A percentile compares a stretch with the other conserved stretches of the same genome.
Conservation (phyloP, 1,140 invertebrate genomes). For the Drosophila varians region DNA sequence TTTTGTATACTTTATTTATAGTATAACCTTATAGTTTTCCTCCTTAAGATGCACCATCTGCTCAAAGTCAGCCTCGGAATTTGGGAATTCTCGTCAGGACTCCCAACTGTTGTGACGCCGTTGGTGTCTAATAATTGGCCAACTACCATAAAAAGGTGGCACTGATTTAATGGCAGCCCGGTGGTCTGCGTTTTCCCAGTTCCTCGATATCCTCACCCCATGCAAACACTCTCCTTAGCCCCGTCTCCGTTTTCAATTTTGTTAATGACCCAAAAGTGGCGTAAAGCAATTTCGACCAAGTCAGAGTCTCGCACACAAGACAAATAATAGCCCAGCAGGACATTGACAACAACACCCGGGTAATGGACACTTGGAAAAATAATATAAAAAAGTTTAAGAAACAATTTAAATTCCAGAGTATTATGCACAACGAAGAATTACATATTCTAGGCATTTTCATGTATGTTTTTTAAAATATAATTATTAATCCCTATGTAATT, state of each 20-base stretch:
- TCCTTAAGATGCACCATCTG: too few species aligned
- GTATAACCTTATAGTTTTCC: too few species aligned
- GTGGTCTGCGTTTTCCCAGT: constrained; percentile 30
- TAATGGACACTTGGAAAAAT: constrained; percentile 11
- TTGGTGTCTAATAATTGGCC: constrained; percentile 62
- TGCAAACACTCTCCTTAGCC: constrained; percentile 38
- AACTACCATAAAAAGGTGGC: constrained; percentile 69
- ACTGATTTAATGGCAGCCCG: constrained; percentile 61
- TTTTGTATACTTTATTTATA: too few species aligned
- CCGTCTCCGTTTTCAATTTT: constrained; percentile 78
- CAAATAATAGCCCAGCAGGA: constrained; percentile 83
- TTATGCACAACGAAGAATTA: too few species aligned
- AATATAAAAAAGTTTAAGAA: neutral
- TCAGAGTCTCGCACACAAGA: constrained; percentile 65
- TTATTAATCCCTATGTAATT: neutral
- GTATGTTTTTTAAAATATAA: neutral
- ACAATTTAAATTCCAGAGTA: neutral
- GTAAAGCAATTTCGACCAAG: constrained; percentile 75
- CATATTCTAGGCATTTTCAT: too few species aligned
- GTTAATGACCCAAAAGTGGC: constrained; percentile 83
- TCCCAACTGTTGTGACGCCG: constrained; percentile 20
- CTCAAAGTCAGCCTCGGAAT: constrained; percentile 2
- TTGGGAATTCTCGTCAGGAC: neutral
- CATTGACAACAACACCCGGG: constrained; percentile 80
- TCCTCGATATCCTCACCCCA: constrained; percentile 6